Evolutionary conservation across 1,140 invertebrate genomes (phyloP), one percentile per base, ranked within the genome.

Genomic region (Hydropsyche tenuis): DNA sequence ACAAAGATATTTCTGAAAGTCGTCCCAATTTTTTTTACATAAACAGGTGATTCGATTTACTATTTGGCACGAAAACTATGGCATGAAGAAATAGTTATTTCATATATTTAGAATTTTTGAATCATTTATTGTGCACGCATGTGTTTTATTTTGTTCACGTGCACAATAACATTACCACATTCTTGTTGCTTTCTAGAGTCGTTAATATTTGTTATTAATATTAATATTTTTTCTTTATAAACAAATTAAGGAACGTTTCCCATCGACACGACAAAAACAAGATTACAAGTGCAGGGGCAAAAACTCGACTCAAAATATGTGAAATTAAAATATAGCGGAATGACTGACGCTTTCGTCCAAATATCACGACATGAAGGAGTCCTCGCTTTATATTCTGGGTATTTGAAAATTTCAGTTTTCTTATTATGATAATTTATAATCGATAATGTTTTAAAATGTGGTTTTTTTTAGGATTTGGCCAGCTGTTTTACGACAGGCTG

Each of bases 211-310:
- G n/a, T n/a, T n/a, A n/a, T n/a, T n/a, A n/a, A n/a, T n/a, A n/a
- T n/a, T n/a, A n/a, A n/a, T n/a, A n/a, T n/a, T n/a, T n/a, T n/a
- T n/a, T n/a, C 3, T 37, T 37, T 9, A 37, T 37, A 9, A 37
- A 53, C 9, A 16, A 48, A 84, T 85, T 60, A 80, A 97, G 96
- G 95, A 73, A 99, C 97, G n/a, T 99, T 98, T 87, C 96, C 96
- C 16, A 92, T 99, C 77, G 96, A 99, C 82, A 94, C 96, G 16
- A 96, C 96, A 42, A 99, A 99, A 85, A 98, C 96, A 37, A 88
- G 96, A 78, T 88, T 99, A 45, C 96, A 98, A 88, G 90, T 98
- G 79, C 96, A 98, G 85, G 95, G 95, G 12, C 95, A 97, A 84
- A 92, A 89, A 81, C 87, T 90, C 78, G 95, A 96, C 85, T 87